Base-by-base conservation (phyloP, 1,140 invertebrate genomes). In the Piezodorus guildinii region DNA sequence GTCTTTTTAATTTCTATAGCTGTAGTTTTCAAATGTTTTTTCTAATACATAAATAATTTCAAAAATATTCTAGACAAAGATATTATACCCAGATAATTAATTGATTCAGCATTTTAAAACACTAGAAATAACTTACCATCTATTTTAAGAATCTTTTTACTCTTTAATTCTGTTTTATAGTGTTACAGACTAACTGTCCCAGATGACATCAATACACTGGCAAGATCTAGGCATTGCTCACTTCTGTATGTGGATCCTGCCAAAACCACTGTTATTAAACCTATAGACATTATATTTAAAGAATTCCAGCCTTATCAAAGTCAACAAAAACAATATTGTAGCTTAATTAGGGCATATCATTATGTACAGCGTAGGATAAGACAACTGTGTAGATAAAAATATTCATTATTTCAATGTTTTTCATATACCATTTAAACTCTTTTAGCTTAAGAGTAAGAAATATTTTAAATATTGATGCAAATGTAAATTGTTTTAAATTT, bases 161-260 rank as follows among this genome's bases (percentile, higher is more conserved):
- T 4, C 2, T 30, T 30, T 19, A 23, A 23, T 23, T 23, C 14
- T 56, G 15, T 56, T 27, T 56, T 56, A 3, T 25, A 56, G 52
- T 16, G 23, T 23, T 56, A 56, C 52, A 56, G 52, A 56, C 10
- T 56, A 23, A 25, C 23, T 16, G 52, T 56, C 10, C 52, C 52
- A 6, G 23, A 56, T 56, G 52, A 56, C 52, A 10, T 4, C 3
- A 56, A 56, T 23, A 23, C 23, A 21, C 52, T 56, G 3, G 9
- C 52, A 19, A 56, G 52, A 56, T 56, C 52, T 23, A 56, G 52
- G 52, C 52, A 56, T 25, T 56, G 17, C 15, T 19, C 52, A 6
- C 19, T 56, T 25, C 52, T 56, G 3, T 23, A 56, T 25, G 23
- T 56, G 4, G 14, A 23, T 25, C 52, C 52, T 16, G 23, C 17